Conservation (phyloP, 2,888 invertebrate genomes). For the Ophioninae sp. region DNA sequence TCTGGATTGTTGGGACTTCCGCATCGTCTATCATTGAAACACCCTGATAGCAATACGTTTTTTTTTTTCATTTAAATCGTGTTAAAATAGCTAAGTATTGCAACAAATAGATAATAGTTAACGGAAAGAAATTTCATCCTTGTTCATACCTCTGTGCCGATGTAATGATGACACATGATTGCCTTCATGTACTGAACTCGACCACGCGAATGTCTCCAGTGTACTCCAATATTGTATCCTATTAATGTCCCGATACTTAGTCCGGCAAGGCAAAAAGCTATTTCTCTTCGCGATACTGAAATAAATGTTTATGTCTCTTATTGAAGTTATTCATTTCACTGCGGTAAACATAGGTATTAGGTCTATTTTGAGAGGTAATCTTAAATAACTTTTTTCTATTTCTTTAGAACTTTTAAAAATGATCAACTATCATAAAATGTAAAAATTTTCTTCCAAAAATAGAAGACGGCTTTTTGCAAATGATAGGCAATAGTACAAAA, state of each 20-base stretch:
- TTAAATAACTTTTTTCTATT: not conserved
- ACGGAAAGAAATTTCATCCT: not conserved
- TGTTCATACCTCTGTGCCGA: slow-evolving; percentile 81
- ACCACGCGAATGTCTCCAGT: slow-evolving; percentile 74
- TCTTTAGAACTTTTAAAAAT: not conserved
- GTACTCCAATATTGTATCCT: slow-evolving; percentile 79
- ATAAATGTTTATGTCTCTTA: not conserved
- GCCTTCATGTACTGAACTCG: slow-evolving; percentile 81
- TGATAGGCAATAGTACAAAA: not conserved
- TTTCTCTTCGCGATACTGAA: slow-evolving; percentile 80
- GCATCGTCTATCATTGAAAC: slow-evolving; percentile 83
- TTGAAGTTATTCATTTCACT: not conserved
- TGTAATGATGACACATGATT: slow-evolving; percentile 81
- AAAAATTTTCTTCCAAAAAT: not conserved
- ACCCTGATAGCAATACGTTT: slow-evolving; percentile 77
- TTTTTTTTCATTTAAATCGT: slow-evolving; percentile 24
- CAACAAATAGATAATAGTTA: not conserved
- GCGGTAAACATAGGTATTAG: no score
- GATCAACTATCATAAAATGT: not conserved
- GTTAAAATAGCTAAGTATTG: not conserved
- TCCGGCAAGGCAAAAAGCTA: slow-evolving; percentile 80
- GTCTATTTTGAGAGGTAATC: no score
- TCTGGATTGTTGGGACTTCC: slow-evolving; percentile 82
- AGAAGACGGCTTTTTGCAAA: not conserved
- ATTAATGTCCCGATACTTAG: slow-evolving; percentile 80